Conservation (phyloP, 2,113 vertebrate genomes). For the Nymphicus hollandicus region DNA sequence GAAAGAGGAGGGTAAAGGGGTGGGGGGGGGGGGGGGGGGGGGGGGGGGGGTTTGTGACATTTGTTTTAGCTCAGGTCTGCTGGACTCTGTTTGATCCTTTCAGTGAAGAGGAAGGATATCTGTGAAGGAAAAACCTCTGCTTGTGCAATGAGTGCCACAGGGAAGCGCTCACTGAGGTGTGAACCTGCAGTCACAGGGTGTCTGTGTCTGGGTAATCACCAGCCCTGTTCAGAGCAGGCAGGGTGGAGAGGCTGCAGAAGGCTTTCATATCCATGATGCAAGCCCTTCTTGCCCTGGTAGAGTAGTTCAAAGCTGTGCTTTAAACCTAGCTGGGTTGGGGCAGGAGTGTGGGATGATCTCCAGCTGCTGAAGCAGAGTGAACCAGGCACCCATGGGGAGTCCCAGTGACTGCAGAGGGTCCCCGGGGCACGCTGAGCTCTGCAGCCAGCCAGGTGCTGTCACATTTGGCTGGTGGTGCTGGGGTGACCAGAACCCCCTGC, state of each 20-base stretch:
- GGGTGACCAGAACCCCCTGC: not conserved
- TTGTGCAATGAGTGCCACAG: not conserved
- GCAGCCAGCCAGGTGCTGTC: not conserved
- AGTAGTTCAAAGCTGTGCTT: not conserved
- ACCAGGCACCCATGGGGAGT: accelerated
- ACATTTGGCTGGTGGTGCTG: not conserved
- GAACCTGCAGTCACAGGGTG: not conserved
- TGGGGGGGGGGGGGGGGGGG: not conserved
- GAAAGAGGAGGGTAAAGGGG: too few species aligned
- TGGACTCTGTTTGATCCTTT: not conserved
- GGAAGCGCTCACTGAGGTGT: not conserved
- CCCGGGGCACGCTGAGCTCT: not conserved
- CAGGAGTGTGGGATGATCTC: not conserved
- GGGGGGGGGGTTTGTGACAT: not conserved
- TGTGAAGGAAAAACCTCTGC: not conserved
- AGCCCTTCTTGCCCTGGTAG: not conserved
- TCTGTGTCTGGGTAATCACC: not conserved
- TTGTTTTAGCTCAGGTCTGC: not conserved
- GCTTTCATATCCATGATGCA: accelerated
- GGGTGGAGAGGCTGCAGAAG: not conserved
- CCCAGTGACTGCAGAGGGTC: not conserved
- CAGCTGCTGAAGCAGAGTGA: not conserved
- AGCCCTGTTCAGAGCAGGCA: not conserved
- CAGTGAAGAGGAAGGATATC: not conserved
- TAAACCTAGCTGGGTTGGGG: accelerated